Conservation (phyloP, 2,113 vertebrate species). For the Sinocyclocheilus anshuiensis region DNA sequence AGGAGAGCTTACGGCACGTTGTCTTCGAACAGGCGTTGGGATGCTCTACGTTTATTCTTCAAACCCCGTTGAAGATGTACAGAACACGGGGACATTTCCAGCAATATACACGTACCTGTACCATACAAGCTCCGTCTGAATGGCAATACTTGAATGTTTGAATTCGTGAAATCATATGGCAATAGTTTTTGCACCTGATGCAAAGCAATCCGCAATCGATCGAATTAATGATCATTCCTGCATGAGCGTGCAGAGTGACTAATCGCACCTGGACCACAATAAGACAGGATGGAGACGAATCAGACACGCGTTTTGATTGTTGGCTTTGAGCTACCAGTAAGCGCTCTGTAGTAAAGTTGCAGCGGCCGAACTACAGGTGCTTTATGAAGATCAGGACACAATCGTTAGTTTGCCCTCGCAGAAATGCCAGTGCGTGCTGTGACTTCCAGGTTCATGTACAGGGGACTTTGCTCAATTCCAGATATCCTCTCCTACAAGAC, state of each 20-base stretch:
- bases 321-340: slow-evolving; percentile 47
- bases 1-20: slow-evolving; percentile 3
- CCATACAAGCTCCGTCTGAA: not conserved
- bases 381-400: slow-evolving; percentile 77
- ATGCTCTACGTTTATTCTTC: slow-evolving; percentile 33
- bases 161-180: slow-evolving; percentile 19
- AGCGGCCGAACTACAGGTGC: slow-evolving; percentile 66
- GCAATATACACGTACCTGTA: not conserved
- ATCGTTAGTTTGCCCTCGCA: slow-evolving; percentile 76
- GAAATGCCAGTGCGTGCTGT: slow-evolving; percentile 97
- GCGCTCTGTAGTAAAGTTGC: slow-evolving; percentile 62
- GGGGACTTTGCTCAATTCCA: slow-evolving; percentile 95
- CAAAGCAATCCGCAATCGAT: slow-evolving; percentile 6
- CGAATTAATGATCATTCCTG: not conserved
- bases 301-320: slow-evolving; percentile 6
- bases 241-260: slow-evolving; percentile 30
- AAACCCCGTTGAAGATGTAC: slow-evolving; percentile 16
- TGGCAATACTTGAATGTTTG: slow-evolving; percentile 12
- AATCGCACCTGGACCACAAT: not conserved
- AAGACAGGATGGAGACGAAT: slow-evolving; percentile 9
- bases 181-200: slow-evolving; percentile 34
- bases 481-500: slow-evolving; percentile 86
- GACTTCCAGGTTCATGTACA: slow-evolving; percentile 98
- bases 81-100: not conserved
- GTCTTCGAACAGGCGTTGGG: slow-evolving; percentile 15